Percentiles rank a stretch among this genome's conserved stretches.
phyloP scores from a whole-genome alignment of 2,888 invertebrate genomes.

The Erebia aethiops region DNA sequence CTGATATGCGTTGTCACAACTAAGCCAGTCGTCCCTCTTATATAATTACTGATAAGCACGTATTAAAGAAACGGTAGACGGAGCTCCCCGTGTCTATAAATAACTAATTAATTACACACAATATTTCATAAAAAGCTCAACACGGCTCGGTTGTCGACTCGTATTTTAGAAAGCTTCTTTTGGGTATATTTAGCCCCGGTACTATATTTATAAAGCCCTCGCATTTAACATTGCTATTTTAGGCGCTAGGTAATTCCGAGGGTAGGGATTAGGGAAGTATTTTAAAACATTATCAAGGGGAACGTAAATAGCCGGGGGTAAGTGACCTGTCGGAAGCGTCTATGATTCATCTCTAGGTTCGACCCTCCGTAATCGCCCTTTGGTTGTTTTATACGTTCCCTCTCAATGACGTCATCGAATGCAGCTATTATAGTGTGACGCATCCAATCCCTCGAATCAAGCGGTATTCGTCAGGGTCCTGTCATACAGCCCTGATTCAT shows the following conservation, averaged over 20 bases:
- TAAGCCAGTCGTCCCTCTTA: no score
- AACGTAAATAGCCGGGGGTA: constrained; percentile 68
- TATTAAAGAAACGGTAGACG: neutral
- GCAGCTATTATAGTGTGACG: constrained; percentile 56
- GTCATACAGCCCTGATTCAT: constrained; percentile 69
- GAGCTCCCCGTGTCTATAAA: neutral
- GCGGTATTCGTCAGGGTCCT: constrained; percentile 63
- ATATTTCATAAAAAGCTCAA: neutral
- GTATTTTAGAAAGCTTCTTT: constrained; percentile 1
- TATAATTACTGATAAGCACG: neutral
- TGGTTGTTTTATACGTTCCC: constrained; percentile 60
- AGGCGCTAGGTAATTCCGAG: constrained; percentile 37
- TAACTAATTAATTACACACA: constrained; percentile 1
- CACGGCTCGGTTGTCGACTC: neutral
- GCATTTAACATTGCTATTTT: constrained; percentile 33
- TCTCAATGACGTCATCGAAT: constrained; percentile 71
- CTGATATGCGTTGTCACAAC: no score
- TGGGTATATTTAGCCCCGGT: constrained; percentile 4
- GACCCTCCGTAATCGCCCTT: constrained; percentile 72
- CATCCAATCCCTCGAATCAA: constrained; percentile 54
- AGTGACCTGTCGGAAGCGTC: constrained; percentile 70
- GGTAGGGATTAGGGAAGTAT: constrained; percentile 34
- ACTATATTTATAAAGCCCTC: constrained; percentile 28
- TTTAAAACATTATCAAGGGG: constrained; percentile 48
- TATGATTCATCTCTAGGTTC: constrained; percentile 72